Percentiles rank a stretch among this genome's conserved stretches.
Conservation (phyloP, 2,113 vertebrate species). For the Sinocyclocheilus anophthalmus region DNA sequence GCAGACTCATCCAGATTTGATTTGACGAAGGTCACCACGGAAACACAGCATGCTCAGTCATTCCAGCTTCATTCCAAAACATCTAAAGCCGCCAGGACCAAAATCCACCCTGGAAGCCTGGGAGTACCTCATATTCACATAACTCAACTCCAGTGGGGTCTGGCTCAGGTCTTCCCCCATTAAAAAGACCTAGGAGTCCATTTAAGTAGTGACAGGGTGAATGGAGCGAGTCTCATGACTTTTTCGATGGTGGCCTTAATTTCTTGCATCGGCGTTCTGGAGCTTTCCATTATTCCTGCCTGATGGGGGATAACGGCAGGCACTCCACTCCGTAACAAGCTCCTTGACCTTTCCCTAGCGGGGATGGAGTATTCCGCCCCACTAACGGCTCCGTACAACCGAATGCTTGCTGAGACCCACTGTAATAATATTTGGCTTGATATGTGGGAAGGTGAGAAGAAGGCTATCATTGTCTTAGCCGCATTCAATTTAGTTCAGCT, state of each 20-base stretch:
- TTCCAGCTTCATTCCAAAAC: neutral
- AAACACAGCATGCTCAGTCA: conserved; percentile 8
- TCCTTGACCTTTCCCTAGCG: conserved; percentile 49
- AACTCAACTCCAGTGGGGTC: conserved; percentile 35
- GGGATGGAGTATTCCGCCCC: conserved; percentile 31
- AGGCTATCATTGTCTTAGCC: conserved; percentile 19
- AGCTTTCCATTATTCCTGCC: conserved; percentile 40
- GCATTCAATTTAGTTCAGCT: conserved; percentile 4
- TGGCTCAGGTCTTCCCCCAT: conserved; percentile 35
- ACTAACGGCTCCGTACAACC: conserved; percentile 19
- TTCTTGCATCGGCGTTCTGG: conserved; percentile 46
- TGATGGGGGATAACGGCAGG: conserved; percentile 47
- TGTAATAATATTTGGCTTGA: conserved; percentile 42
- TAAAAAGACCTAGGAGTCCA: conserved; percentile 46
- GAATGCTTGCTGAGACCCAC: neutral
- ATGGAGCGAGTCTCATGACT: conserved; percentile 48
- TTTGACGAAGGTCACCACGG: neutral
- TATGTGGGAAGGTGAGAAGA: conserved; percentile 29
- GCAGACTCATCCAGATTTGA: conserved; percentile 1
- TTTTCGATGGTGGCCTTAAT: conserved; percentile 45
- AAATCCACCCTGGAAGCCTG: neutral
- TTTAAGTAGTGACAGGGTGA: conserved; percentile 46
- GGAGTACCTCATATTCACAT: conserved; percentile 35
- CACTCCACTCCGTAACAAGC: conserved; percentile 46
- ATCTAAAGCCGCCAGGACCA: neutral